Evolutionary conservation across 2,888 invertebrate species (phyloP), one percentile per base, ranked within the genome.

Genomic region (Alloscopus bannaensis): DNA sequence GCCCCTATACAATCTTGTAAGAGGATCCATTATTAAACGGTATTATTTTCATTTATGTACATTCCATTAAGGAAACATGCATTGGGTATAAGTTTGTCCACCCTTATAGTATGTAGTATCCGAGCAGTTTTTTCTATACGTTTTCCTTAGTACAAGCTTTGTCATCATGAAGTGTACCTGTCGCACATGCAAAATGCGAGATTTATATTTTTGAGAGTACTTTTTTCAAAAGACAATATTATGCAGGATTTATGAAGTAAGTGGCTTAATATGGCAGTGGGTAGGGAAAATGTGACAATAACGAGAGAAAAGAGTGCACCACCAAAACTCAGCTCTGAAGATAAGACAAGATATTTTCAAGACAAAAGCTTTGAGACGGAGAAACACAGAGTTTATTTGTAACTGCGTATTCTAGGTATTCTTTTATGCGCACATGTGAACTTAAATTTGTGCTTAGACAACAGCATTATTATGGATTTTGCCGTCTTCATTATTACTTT

Each of bases 401-500:
- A n/a, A n/a, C n/a, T n/a, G n/a, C n/a, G n/a, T n/a, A n/a, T n/a
- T n/a, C n/a, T n/a, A n/a, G n/a, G n/a, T n/a, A n/a, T n/a, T n/a
- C n/a, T n/a, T n/a, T n/a, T n/a, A n/a, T n/a, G n/a, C n/a, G n/a
- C n/a, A n/a, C n/a, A n/a, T n/a, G n/a, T n/a, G n/a, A n/a, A n/a
- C n/a, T n/a, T n/a, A n/a, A n/a, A n/a, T n/a, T n/a, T n/a, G n/a
- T n/a, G n/a, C n/a, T n/a, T n/a, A n/a, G n/a, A n/a, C n/a, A n/a
- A n/a, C n/a, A n/a, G n/a, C n/a, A n/a, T n/a, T n/a, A n/a, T n/a
- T n/a, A n/a, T n/a, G n/a, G n/a, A n/a, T n/a, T n/a, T n/a, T n/a
- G n/a, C n/a, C 8, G 11, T 57, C 31, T 18, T 57, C 31, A 57
- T 57, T 57, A 57, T 57, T 57, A 57, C 57, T 57, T 57, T 57